Percentiles rank a stretch among this genome's conserved stretches.
phyloP scores from a whole-genome alignment of 2,888 invertebrate genomes.

The Myathropa florea region DNA sequence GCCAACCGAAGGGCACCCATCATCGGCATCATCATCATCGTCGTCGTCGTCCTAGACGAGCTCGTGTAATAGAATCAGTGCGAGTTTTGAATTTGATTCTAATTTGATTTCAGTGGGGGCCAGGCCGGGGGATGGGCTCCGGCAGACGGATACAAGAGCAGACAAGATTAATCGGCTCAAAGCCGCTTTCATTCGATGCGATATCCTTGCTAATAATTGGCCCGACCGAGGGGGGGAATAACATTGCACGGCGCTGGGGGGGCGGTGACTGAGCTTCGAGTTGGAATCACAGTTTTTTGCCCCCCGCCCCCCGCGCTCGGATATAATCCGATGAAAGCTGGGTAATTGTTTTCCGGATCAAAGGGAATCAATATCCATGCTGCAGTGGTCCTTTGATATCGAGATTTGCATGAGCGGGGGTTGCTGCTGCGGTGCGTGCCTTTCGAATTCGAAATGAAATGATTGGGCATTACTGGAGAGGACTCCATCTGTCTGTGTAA shows the following conservation, averaged over 20 bases:
- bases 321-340: conserved; percentile 55
- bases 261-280: not conserved
- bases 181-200: conserved; percentile 36
- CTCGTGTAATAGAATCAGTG: conserved; percentile 61
- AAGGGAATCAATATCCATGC: conserved; percentile 33
- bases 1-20: conserved; percentile 4
- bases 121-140: not conserved
- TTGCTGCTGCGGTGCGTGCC: not conserved
- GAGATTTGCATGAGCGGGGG: conserved; percentile 13
- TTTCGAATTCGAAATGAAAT: not conserved
- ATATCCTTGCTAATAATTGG: conserved; percentile 58
- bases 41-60: not conserved
- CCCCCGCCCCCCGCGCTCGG: not conserved
- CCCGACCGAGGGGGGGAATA: conserved; percentile 38
- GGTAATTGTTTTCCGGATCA: conserved; percentile 61
- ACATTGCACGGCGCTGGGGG: conserved; percentile 33
- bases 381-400: not conserved
- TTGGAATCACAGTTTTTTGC: not conserved
- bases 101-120: conserved; percentile 27
- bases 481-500: conserved; percentile 1
- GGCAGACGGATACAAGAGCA: conserved; percentile 25
- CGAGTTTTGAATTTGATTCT: conserved; percentile 64
- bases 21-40: conserved; percentile 1
- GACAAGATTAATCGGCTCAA: conserved; percentile 59
- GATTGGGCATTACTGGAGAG: not conserved